Evolutionary conservation across 2,113 vertebrate genomes (phyloP), one percentile per base, ranked within the genome.

Genomic region (Nibea coibor): DNA sequence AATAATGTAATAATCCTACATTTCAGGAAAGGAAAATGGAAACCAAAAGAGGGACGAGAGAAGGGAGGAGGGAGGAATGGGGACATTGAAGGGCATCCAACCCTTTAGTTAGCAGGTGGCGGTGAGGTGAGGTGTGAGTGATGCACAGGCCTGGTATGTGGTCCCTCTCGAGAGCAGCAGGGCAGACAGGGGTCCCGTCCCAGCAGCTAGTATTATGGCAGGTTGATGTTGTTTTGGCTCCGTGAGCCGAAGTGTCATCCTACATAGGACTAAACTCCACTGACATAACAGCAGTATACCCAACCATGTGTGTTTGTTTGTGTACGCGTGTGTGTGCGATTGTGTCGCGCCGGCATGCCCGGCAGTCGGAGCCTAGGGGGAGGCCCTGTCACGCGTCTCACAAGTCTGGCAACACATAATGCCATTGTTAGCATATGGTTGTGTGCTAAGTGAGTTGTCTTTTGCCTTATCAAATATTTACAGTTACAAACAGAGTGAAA

Each of bases 381-480:
- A 76, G 82, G 70, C 56, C 72, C 72, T 76, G 84, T 81, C 77
- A 81, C n/a, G 58, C 69, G 31, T 85, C 66, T 45, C 26, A 84
- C 81, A 68, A 66, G 61, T 77, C 57, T 54, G 76, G 70, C 78
- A 75, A 54, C 82, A 84, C 88, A 78, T 81, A 80, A 87, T 65
- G 87, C 75, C 81, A 83, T 90, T 89, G 88, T 93, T 89, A 93
- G 88, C 92, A 93, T 94, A 93, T 86, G 92, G 78, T 48, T 81
- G 79, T 75, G 85, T 51, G 84, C 91, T 89, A 92, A 93, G 87
- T 78, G 85, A 91, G 76, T 88, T 85, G 91, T 87, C 89, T 87
- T 91, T 88, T 79, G 66, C 80, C 71, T 87, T 35, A 94, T 94
- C 80, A 94, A 93, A 94, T 93, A 93, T 94, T 93, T 88, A 94